Base-by-base conservation (phyloP, 2,113 vertebrate species). In the Tylochromis polylepis region DNA sequence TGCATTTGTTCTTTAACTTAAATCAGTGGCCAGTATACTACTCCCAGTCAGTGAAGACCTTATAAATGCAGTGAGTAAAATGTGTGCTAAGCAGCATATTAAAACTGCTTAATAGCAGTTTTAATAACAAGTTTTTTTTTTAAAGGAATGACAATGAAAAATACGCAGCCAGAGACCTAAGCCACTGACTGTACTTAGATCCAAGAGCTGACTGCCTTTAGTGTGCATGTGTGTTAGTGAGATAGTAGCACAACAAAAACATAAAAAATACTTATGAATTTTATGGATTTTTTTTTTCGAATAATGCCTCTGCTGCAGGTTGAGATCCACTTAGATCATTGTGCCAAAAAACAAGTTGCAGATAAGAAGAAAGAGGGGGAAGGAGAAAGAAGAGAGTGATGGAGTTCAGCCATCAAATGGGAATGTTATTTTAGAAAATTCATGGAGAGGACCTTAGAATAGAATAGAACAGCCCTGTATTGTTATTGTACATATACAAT, bases 211-310 rank as follows among this genome's bases (percentile, higher is more conserved):
- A 43, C 1, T 43, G 65, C n/a, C 65, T 15, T 36, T 7, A n/a
- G 60, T 65, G 60, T 11, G 59, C 59, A 0, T 0, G 8, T 41
- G 62, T 1, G 62, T 15, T 15, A 70, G 6, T 15, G 60, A 67
- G 6, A 11, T 38, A 38, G 31, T 65, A 41, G 36, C 11, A 0
- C 36, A 41, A 24, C 59, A 70, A 43, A 88, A 90, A 91, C 67
- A 83, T 82, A 46, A 75, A 85, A 91, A 88, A 77, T 55, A 22
- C 56, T 88, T 84, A 4, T 92, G 87, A 89, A 77, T 92, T 91
- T 87, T 87, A n/a, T 59, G 16, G 85, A 86, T 88, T 86, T 24
- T 18, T 16, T 1, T 3, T 87, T 90, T 85, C 41, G 65, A 80
- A 87, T 86, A 86, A 90, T 9, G 85, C 82, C 27, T 87, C 55